Base-by-base conservation (phyloP, 2,888 invertebrate genomes). In the Conchocele bisecta region DNA sequence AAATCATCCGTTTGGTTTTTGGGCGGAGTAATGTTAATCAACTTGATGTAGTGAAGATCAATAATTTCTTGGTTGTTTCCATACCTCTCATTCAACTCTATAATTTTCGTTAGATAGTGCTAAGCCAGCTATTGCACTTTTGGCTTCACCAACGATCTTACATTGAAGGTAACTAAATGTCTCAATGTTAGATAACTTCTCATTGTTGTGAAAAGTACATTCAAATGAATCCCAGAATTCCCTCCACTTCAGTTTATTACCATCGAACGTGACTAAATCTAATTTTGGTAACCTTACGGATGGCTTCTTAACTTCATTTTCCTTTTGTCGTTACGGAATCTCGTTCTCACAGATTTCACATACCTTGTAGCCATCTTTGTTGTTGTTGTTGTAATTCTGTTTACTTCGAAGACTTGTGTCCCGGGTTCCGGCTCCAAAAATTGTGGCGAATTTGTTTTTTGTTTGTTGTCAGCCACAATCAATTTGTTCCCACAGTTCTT, bases 21-120 rank as follows among this genome's bases (percentile, higher is more conserved):
- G 11, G 37, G 37, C 13, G 37, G 37, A 7, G 11, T 9, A n/a
- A 11, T 35, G 37, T 57, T 66, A 1, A 72, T 60, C 42, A 72
- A 15, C 22, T 61, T 46, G 7, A 53, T 31, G 22, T 72, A 72
- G 33, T 66, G 66, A 5, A 66, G 9, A 22, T 72, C 61, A 28
- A 66, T 33, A 15, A 66, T 72, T 44, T 72, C 59, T 46, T 71
- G 71, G 2, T 33, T 37, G 22, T 59, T 53, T n/a, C 61, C 72
- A 42, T 58, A 66, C 7, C 71, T 28, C 13, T 51, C 37, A 35
- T 42, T 13, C n/a, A 60, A 39, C n/a, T 37, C 22, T 20, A 39
- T 72, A 66, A 28, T 72, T 72, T 39, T 51, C 63, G 44, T 42
- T 66, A 11, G 58, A 66, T 6, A 66, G 29, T 0, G 58, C 56